These are phyloP conservation scores for Amphimedon queenslandica DNA, from an alignment of 37 sponge, comb jelly and placozoan genomes.

Conservation along the genomic window DNA sequence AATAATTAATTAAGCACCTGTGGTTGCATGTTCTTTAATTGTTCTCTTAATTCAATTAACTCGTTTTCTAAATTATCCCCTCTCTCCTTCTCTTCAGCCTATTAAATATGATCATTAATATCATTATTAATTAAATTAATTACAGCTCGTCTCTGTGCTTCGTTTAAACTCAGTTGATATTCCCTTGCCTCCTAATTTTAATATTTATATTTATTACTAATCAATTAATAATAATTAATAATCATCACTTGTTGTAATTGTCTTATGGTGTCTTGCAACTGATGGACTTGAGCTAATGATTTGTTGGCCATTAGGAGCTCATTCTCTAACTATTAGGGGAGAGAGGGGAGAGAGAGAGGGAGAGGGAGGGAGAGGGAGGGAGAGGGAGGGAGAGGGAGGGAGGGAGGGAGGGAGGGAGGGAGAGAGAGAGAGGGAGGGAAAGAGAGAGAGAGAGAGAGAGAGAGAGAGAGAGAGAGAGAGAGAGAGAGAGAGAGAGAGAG, in stretches of 20 bases:
- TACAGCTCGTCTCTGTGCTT: neutral
- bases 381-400: conserved; percentile 23
- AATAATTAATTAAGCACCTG: too few relatives aligned
- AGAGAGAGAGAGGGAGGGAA: conserved; percentile 5
- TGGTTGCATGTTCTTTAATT: too few relatives aligned
- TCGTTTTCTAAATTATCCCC: too few relatives aligned
- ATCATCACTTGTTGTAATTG: neutral
- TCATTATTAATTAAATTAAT: too few relatives aligned
- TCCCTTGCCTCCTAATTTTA: neutral
- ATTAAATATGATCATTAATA: too few relatives aligned
- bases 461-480: conserved; percentile 33
- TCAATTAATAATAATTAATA: neutral
- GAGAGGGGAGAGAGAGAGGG: too few relatives aligned
- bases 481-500: conserved; percentile 20
- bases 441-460: conserved; percentile 33
- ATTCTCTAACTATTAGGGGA: neutral
- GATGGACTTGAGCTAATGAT: neutral
- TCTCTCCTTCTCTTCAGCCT: too few relatives aligned
- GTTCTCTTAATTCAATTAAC: too few relatives aligned
- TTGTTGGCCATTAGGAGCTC: neutral
- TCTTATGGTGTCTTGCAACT: neutral
- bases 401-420: neutral
- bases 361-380: conserved; percentile 23
- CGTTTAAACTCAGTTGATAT: neutral
- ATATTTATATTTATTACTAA: neutral